Conservation (phyloP, 1,140 invertebrate species). For the Drosophila punjabiensis region DNA sequence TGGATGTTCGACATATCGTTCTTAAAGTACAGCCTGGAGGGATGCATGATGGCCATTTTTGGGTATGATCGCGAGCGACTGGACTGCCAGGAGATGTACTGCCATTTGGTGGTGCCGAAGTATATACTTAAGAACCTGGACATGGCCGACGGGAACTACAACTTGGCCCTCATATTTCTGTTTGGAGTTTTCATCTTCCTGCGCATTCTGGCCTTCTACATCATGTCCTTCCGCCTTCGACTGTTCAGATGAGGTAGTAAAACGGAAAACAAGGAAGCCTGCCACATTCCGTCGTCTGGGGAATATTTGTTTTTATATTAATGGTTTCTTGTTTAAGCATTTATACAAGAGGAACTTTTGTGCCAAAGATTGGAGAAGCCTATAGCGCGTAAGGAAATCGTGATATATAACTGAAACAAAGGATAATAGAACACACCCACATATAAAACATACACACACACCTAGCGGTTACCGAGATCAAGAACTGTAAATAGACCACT, state of each 20-base stretch:
- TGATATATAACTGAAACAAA: constrained; percentile 64
- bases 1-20: constrained; percentile 96
- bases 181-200: constrained; percentile 66
- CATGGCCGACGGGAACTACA: constrained; percentile 87
- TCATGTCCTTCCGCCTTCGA: constrained; percentile 83
- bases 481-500: constrained; percentile 48
- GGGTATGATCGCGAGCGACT: constrained; percentile 90
- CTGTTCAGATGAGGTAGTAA: constrained; percentile 74
- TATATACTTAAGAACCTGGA: constrained; percentile 90
- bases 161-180: constrained; percentile 64
- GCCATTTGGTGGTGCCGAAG: constrained; percentile 90
- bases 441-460: constrained; percentile 28
- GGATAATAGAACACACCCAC: constrained; percentile 28
- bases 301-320: constrained; percentile 26
- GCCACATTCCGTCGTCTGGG: constrained; percentile 61
- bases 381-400: constrained; percentile 73
- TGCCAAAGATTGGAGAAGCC: constrained; percentile 70
- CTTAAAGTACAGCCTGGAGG: constrained; percentile 91
- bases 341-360: constrained; percentile 45
- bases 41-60: constrained; percentile 88
- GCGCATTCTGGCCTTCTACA: constrained; percentile 80
- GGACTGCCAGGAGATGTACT: constrained; percentile 88
- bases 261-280: not conserved
- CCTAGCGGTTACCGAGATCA: constrained; percentile 31
- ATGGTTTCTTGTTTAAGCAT: constrained; percentile 50